A percentile compares a stretch with the other conserved stretches of the same genome.
These are phyloP conservation scores for Mythimna impura DNA, from an alignment of 2,888 invertebrate genomes.

Conservation along the genomic window DNA sequence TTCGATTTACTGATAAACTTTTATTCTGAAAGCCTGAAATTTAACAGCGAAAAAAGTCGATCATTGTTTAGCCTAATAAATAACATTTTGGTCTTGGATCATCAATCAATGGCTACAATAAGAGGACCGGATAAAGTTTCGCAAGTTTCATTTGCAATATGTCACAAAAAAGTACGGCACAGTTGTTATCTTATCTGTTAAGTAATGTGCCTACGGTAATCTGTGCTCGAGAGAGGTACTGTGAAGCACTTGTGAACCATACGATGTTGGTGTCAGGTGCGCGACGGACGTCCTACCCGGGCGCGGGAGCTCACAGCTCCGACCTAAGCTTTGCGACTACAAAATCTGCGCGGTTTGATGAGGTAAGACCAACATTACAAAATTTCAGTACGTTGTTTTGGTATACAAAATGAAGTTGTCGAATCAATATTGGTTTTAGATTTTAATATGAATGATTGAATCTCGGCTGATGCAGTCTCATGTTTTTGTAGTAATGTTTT, in stretches of 20 bases:
- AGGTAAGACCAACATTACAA: constrained; percentile 71
- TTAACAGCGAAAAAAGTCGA: background rate
- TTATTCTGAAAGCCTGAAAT: constrained; percentile 10
- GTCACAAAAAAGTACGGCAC: constrained; percentile 69
- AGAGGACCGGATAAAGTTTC: constrained; percentile 54
- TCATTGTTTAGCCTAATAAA: background rate
- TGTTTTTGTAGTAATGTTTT: no score
- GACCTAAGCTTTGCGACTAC: constrained; percentile 58
- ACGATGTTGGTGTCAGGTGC: constrained; percentile 86
- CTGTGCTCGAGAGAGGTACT: constrained; percentile 70
- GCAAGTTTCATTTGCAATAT: constrained; percentile 72
- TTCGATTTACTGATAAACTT: background rate
- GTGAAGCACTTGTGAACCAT: constrained; percentile 72
- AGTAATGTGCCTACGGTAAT: constrained; percentile 75
- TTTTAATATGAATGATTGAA: background rate
- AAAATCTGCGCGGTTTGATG: constrained; percentile 66
- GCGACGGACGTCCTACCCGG: constrained; percentile 79
- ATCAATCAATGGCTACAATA: constrained; percentile 62
- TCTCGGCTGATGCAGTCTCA: background rate
- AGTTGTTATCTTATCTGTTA: constrained; percentile 85
- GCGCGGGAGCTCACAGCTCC: constrained; percentile 67
- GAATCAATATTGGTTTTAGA: constrained; percentile 5
- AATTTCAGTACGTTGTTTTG: background rate
- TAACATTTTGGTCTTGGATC: background rate
- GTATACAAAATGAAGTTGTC: background rate